Percentiles rank a stretch among this genome's conserved stretches.
Evolutionary conservation across 1,140 invertebrate genomes (phyloP).

Genomic region (Lucilia sericata): DNA sequence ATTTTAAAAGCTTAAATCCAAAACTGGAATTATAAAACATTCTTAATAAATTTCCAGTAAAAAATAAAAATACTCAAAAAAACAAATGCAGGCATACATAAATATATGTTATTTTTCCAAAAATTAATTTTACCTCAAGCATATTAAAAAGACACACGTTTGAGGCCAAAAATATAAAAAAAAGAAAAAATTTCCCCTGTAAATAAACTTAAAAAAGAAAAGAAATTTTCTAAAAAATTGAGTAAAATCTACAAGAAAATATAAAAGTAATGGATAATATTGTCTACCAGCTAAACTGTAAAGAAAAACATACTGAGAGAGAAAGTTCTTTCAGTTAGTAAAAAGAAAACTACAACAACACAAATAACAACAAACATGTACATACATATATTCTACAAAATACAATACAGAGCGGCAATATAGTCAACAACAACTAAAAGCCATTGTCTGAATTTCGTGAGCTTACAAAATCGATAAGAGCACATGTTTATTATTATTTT

Average conservation of each 20-base stretch:
- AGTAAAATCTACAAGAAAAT: not conserved
- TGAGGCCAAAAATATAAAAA: not conserved
- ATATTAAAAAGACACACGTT: conserved; percentile 8
- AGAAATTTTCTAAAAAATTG: not conserved
- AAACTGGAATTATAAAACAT: not conserved
- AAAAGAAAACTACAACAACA: not conserved
- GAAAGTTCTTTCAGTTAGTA: not conserved
- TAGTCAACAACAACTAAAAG: not conserved
- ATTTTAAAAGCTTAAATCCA: not conserved
- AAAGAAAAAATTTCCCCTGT: not conserved
- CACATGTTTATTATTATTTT: not conserved
- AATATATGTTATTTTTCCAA: not conserved
- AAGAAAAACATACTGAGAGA: not conserved
- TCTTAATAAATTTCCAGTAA: not conserved
- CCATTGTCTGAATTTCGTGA: conserved; percentile 10
- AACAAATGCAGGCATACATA: not conserved
- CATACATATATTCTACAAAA: not conserved
- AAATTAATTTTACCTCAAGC: not conserved
- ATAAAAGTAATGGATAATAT: not conserved
- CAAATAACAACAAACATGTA: not conserved
- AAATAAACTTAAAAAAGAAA: too few species aligned
- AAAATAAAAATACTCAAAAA: not conserved
- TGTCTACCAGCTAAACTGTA: not conserved
- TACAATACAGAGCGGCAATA: not conserved
- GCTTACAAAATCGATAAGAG: not conserved